A percentile compares a stretch with the other conserved stretches of the same genome.
Evolutionary conservation across 2,888 invertebrate species (phyloP).

Genomic region (Tetramorium bicarinatum): DNA sequence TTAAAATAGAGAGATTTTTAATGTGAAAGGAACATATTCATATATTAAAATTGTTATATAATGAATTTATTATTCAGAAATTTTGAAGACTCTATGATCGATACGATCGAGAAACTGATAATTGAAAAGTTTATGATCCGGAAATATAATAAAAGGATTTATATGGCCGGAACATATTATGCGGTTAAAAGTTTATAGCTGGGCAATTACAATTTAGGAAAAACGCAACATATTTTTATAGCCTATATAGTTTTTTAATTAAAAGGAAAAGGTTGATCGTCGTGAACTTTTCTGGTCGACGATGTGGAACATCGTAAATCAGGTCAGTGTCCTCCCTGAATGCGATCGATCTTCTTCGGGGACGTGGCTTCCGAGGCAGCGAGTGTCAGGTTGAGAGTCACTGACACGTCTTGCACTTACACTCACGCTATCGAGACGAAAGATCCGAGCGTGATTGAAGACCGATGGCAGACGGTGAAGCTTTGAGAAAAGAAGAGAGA

Average conservation of each 20-base stretch:
- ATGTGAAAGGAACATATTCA: background rate
- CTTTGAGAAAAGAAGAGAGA: constrained; percentile 38
- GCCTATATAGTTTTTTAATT: background rate
- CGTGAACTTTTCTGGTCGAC: constrained; percentile 58
- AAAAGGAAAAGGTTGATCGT: constrained; percentile 12
- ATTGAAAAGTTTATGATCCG: background rate
- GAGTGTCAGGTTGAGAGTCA: constrained; percentile 69
- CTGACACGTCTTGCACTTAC: constrained; percentile 68
- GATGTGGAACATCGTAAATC: constrained; percentile 60
- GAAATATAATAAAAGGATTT: constrained; percentile 1
- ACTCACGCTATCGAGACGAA: constrained; percentile 73
- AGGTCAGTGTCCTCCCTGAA: constrained; percentile 46
- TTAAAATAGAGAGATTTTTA: background rate
- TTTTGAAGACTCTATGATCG: background rate
- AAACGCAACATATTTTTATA: background rate
- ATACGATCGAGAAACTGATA: background rate
- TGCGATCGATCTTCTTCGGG: constrained; percentile 70
- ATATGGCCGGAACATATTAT: background rate
- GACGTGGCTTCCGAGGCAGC: constrained; percentile 52
- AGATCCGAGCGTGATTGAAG: constrained; percentile 77
- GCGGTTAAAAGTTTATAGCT: background rate
- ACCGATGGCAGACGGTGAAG: constrained; percentile 63
- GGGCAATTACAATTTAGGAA: background rate
- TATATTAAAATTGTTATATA: background rate
- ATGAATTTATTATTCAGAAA: background rate